Base-by-base conservation (phyloP, 2,888 invertebrate species). In the Myopa testacea region DNA sequence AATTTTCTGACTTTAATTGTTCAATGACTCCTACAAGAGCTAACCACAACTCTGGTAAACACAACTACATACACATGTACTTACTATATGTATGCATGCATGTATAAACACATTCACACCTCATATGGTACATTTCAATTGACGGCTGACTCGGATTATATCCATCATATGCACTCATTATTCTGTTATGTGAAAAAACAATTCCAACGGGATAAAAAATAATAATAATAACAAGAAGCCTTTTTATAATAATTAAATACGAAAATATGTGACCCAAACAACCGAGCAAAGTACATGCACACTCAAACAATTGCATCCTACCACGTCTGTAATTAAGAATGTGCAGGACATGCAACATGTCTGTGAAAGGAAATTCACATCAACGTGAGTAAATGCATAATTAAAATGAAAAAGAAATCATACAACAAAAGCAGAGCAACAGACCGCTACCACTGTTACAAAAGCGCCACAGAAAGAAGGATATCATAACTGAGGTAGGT, bases 1-100 rank as follows among this genome's bases (percentile, higher is more conserved):
- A 70, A 70, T 70, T 55, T 55, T 70, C 52, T 4, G 19, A 52
- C 26, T 52, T 70, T 70, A 52, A 70, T 70, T 70, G 70, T 70
- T 70, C 70, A 70, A 26, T 55, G 70, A 70, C 4, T 70, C 37
- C 12, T 3, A 52, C 55, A 50, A 34, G 6, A 50, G 52, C 34
- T 55, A 52, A 55, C 70, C 52, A 52, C 52, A 70, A 52, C 7
- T 45, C 69, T 8, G 2, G 16, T 0, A 19, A 52, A 19, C 70
- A 52, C 26, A 70, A 12, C 8, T 34, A 38, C 38, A 38, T 26
- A 63, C 62, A 63, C 26, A 63, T 63, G 10, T 26, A 34, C 34
- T 26, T 63, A 34, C 14, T 50, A 40, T 38, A 67, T 38, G 14
- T n/a, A 40, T 16, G 0, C 38, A 16, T 16, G 40, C 4, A 16